Evolutionary conservation across 2,797 vertebrate genomes (phyloP), one percentile per base, ranked within the genome.

Genomic region (Ataeniobius toweri): DNA sequence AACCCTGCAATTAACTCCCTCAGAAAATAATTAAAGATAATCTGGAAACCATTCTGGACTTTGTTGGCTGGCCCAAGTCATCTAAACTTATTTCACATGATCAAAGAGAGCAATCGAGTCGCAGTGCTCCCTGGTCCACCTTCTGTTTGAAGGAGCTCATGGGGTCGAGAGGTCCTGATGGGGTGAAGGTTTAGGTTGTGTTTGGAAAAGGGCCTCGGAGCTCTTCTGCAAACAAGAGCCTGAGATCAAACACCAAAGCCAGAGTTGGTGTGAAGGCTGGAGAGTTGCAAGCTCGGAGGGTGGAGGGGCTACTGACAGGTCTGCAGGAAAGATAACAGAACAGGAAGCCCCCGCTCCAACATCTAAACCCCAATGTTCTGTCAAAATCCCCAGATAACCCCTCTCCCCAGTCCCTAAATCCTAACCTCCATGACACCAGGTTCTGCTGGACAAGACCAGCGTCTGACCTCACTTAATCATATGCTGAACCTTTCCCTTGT

Each of bases 141-240:
- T 79, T 90, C 84, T 89, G 81, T 88, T 87, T 88, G 82, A 78
- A 75, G 76, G 85, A 83, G 80, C 59, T 16, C 76, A 76, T 67
- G 74, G 80, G 89, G 89, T 89, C 80, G 20, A 85, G 78, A 83
- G 85, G 86, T 84, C 87, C 91, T 81, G 61, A 56, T 46, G 46
- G 87, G 89, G 90, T 90, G 92, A 93, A 91, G 91, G 82, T 85
- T 93, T 90, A 78, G 91, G 88, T 89, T 86, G 80, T 59, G 88
- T 94, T 94, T 94, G 91, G 78, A 87, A 82, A 93, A 91, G 88
- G 85, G 77, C 86, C 89, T 87, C 79, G 80, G 78, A 91, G 90
- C 88, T 90, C 81, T 90, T 92, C 85, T 85, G 90, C 92, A 95
- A 95, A 94, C 90, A 93, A 86, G 88, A 89, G 78, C 58, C 76